phyloP scores from a whole-genome alignment of 1,140 invertebrate species.

The Brachionus manjavacas region DNA sequence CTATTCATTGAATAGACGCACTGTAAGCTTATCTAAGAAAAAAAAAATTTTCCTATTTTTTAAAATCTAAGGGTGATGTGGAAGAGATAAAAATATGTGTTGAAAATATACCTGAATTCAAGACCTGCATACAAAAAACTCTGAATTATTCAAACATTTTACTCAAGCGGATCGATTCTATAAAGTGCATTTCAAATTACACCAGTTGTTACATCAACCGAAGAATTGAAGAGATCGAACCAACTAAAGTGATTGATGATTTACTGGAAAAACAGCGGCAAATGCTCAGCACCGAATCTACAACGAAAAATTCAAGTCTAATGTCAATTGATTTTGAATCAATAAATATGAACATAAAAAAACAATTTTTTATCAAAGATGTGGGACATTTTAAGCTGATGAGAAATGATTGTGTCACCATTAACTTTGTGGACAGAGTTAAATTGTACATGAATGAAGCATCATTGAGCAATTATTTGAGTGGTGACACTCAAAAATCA shows the following conservation, averaged over 20 bases:
- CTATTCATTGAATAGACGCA: background rate
- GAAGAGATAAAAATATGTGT: slow-evolving; percentile 23
- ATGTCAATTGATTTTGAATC: background rate
- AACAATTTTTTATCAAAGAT: slow-evolving; percentile 10
- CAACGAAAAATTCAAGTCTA: background rate
- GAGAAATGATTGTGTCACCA: background rate
- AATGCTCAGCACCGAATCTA: background rate
- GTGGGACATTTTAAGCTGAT: slow-evolving; percentile 21
- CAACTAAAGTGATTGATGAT: background rate
- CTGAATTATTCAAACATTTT: slow-evolving; percentile 10
- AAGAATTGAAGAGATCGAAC: slow-evolving; percentile 10
- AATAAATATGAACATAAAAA: slow-evolving; percentile 16
- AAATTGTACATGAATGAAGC: slow-evolving; percentile 29
- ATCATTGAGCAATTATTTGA: background rate
- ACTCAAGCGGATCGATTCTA: background rate
- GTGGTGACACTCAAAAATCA: background rate
- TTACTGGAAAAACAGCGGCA: background rate
- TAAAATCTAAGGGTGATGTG: background rate
- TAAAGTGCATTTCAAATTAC: background rate
- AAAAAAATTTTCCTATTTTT: background rate
- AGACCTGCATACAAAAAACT: slow-evolving; percentile 17
- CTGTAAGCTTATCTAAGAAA: background rate
- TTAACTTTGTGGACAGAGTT: slow-evolving; percentile 14
- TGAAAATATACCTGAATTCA: slow-evolving; percentile 17
- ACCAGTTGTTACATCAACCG: slow-evolving; percentile 21